Conservation (phyloP, 1,140 invertebrate genomes). For the Monomorium pharaonis region DNA sequence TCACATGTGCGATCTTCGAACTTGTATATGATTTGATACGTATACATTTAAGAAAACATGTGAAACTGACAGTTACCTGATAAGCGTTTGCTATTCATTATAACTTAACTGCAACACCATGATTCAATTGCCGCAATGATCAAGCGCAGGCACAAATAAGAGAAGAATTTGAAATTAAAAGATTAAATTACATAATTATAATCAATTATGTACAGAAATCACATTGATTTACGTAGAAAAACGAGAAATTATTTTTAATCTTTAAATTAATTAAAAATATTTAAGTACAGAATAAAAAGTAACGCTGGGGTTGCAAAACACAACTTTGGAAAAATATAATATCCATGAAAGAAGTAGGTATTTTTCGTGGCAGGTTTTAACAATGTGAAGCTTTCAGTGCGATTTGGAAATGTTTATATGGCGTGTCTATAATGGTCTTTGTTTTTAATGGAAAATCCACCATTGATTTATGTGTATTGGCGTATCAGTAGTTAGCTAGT, state of each 20-base stretch:
- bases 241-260: not conserved
- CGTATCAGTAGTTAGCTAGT: not conserved
- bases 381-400: not conserved
- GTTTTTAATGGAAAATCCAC: not conserved
- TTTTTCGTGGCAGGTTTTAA: not conserved
- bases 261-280: not conserved
- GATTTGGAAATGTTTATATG: not conserved
- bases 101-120: not conserved
- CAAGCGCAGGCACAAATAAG: not conserved
- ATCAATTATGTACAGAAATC: not conserved
- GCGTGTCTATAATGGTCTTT: not conserved
- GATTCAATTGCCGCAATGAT: not conserved
- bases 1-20: not conserved
- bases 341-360: no score
- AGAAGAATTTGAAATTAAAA: not conserved
- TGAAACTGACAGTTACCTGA: constrained; percentile 17
- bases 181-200: no score
- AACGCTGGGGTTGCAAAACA: not conserved
- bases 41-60: constrained; percentile 21
- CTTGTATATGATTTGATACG: not conserved
- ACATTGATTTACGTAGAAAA: not conserved
- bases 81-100: constrained; percentile 11
- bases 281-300: no score
- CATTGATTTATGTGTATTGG: not conserved
- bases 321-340: not conserved